phyloP scores from a whole-genome alignment of 2,113 vertebrate genomes.

The Melanostigma gelatinosum region DNA sequence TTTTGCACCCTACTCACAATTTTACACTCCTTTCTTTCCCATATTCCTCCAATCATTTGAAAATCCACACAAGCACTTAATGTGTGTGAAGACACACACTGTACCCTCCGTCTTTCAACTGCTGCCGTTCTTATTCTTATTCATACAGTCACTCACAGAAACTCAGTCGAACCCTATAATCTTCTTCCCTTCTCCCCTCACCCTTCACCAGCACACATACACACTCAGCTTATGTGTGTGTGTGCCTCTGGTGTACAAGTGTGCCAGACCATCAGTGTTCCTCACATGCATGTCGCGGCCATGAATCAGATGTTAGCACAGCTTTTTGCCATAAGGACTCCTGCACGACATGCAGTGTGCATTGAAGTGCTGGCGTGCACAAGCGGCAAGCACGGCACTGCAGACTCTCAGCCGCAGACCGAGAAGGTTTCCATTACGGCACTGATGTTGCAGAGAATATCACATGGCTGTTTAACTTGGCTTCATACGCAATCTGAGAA shows the following conservation, averaged over 20 bases:
- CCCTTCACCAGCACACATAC: slow-evolving; percentile 20
- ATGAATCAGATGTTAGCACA: slow-evolving; percentile 45
- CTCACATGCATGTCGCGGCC: slow-evolving; percentile 43
- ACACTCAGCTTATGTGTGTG: slow-evolving; percentile 23
- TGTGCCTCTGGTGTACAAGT: slow-evolving; percentile 27
- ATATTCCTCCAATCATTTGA: slow-evolving; percentile 5
- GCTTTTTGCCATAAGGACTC: slow-evolving; percentile 37
- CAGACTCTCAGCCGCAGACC: slow-evolving; percentile 39
- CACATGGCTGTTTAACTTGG: slow-evolving; percentile 9
- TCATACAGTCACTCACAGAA: slow-evolving; percentile 61
- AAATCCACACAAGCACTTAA: background rate
- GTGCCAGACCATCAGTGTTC: slow-evolving; percentile 8
- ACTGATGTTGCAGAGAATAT: slow-evolving; percentile 18
- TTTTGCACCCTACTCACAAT: slow-evolving; percentile 28
- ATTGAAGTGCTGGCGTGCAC: slow-evolving; percentile 33
- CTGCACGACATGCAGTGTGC: slow-evolving; percentile 30
- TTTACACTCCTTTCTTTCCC: slow-evolving; percentile 16
- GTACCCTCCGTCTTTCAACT: slow-evolving; percentile 24
- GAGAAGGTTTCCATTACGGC: slow-evolving; percentile 37
- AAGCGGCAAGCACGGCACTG: slow-evolving; percentile 30
- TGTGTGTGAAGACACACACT: slow-evolving; percentile 11
- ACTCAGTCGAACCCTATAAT: slow-evolving; percentile 65
- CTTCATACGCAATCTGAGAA: background rate
- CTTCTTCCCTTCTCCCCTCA: slow-evolving; percentile 53
- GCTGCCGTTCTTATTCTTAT: slow-evolving; percentile 63